Evolutionary conservation across 2,797 vertebrate species (phyloP).

Genomic region (Argyrosomus regius): DNA sequence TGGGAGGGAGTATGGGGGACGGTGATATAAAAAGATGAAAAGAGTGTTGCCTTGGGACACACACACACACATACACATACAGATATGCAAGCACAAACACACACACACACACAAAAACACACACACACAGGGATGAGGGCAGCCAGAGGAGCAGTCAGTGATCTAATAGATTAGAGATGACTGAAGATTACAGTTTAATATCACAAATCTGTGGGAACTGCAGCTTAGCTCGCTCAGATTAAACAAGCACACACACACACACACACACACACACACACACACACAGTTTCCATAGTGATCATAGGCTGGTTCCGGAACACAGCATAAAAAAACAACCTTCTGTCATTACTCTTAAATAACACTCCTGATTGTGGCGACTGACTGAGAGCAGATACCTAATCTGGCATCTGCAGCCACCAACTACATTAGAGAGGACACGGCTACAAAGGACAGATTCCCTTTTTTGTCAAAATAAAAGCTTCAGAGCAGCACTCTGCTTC

Average conservation of each 20-base stretch:
- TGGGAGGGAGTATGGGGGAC: slow-evolving; percentile 52
- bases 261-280: slow-evolving; percentile 1
- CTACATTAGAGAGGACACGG: not conserved
- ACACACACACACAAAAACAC: not conserved
- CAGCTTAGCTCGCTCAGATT: slow-evolving; percentile 61
- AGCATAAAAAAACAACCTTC: not conserved
- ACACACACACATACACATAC: not conserved
- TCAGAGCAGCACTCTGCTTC: not conserved
- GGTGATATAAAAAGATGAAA: slow-evolving; percentile 68
- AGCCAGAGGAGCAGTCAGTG: slow-evolving; percentile 63
- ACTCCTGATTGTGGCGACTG: not conserved
- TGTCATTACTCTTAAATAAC: slow-evolving; percentile 17
- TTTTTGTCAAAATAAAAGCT: slow-evolving; percentile 5
- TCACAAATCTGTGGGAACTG: slow-evolving; percentile 60
- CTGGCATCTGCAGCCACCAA: slow-evolving; percentile 10
- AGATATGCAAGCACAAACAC: not conserved
- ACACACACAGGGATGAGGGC: slow-evolving; percentile 24
- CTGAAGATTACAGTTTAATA: slow-evolving; percentile 77
- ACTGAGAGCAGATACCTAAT: slow-evolving; percentile 16
- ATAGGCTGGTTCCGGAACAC: slow-evolving; percentile 30
- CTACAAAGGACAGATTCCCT: not conserved
- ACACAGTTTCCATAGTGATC: slow-evolving; percentile 75
- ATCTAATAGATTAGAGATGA: slow-evolving; percentile 73
- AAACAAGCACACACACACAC: slow-evolving; percentile 26
- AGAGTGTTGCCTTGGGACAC: slow-evolving; percentile 32